Evolutionary conservation across 2,113 vertebrate genomes (phyloP).

Genomic region (Etheostoma spectabile): DNA sequence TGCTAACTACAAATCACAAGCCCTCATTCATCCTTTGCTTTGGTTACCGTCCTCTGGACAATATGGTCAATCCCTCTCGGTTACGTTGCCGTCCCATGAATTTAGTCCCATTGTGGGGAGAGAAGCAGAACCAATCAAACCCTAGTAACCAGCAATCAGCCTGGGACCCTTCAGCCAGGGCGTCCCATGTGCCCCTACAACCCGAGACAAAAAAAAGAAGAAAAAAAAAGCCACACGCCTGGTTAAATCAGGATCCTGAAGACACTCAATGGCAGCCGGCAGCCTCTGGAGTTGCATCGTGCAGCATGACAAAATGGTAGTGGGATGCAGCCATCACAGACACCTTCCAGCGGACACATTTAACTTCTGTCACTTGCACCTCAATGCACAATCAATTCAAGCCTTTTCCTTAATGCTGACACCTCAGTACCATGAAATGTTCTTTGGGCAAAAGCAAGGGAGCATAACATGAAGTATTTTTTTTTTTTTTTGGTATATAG

Average conservation of each 20-base stretch:
- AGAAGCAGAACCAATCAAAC: slow-evolving; percentile 81
- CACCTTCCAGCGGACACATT: slow-evolving; percentile 56
- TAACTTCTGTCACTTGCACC: slow-evolving; percentile 63
- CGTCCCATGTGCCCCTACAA: slow-evolving; percentile 69
- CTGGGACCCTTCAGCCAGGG: slow-evolving; percentile 78
- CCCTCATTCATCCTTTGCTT: slow-evolving; percentile 66
- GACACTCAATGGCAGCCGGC: slow-evolving; percentile 57
- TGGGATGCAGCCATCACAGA: slow-evolving; percentile 52
- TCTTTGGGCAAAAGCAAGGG: slow-evolving; percentile 26
- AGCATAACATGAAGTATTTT: slow-evolving; percentile 19
- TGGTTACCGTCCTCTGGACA: slow-evolving; percentile 74
- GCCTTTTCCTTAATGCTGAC: slow-evolving; percentile 36
- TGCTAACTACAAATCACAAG: slow-evolving; percentile 56
- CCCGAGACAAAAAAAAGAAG: slow-evolving; percentile 52
- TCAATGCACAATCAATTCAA: slow-evolving; percentile 73
- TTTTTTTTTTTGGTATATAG: slow-evolving; percentile 1
- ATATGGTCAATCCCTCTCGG: slow-evolving; percentile 78
- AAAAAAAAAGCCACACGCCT: slow-evolving; percentile 54
- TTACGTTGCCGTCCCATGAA: slow-evolving; percentile 70
- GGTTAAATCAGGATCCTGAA: slow-evolving; percentile 75
- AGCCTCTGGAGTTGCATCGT: slow-evolving; percentile 27
- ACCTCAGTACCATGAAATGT: slow-evolving; percentile 40
- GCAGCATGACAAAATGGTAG: slow-evolving; percentile 26
- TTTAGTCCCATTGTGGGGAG: slow-evolving; percentile 81
- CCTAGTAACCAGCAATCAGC: slow-evolving; percentile 81